Conservation (phyloP, 2,888 invertebrate species). For the Megaustenia siamemsis region DNA sequence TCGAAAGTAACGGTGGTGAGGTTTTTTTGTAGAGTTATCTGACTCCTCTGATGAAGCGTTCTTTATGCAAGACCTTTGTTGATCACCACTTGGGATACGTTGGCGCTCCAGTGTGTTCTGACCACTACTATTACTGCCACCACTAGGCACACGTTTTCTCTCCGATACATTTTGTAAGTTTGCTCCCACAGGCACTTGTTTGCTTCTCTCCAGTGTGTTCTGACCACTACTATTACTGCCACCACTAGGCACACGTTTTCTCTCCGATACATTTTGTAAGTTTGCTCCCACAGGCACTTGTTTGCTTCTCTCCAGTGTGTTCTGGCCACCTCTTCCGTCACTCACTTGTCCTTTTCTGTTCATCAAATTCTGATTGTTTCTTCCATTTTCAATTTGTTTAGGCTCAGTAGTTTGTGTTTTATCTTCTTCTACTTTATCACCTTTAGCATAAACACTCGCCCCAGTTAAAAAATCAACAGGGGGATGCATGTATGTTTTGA, state of each 20-base stretch:
- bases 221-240: slow-evolving; percentile 40
- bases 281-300: not conserved
- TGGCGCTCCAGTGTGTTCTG: slow-evolving; percentile 40
- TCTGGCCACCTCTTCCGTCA: slow-evolving; percentile 21
- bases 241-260: slow-evolving; percentile 38
- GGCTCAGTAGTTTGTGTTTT: not conserved
- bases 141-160: slow-evolving; percentile 35
- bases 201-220: not conserved
- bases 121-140: slow-evolving; percentile 38
- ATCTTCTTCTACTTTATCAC: not conserved
- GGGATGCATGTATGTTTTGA: slow-evolving; percentile 9
- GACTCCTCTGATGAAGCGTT: slow-evolving; percentile 23
- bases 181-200: not conserved
- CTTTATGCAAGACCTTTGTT: slow-evolving; percentile 43
- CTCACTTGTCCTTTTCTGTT: slow-evolving; percentile 38
- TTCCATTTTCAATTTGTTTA: slow-evolving; percentile 12
- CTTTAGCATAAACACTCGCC: slow-evolving; percentile 5
- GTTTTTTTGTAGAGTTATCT: not conserved
- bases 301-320: slow-evolving; percentile 5
- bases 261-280: slow-evolving; percentile 28
- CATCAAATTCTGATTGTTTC: not conserved
- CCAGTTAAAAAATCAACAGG: not conserved
- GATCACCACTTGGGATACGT: slow-evolving; percentile 23
- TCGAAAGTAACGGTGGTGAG: slow-evolving; percentile 29
- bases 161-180: slow-evolving; percentile 28